Evolutionary conservation across 2,888 invertebrate genomes (phyloP).

Genomic region (Lobophora halterata): DNA sequence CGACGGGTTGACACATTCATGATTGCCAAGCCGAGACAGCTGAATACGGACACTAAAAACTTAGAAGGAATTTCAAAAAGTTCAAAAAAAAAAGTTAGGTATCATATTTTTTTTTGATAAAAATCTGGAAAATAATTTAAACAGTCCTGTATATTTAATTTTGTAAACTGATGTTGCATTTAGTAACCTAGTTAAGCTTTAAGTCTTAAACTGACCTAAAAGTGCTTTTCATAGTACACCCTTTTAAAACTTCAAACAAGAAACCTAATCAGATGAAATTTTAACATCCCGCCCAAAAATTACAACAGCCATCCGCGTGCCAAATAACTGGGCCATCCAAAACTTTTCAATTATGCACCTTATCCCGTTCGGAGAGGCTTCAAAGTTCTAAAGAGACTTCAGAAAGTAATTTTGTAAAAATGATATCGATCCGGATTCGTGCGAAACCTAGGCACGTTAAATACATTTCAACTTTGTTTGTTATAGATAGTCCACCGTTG

Average conservation of each 20-base stretch:
- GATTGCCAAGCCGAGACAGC: too few species aligned
- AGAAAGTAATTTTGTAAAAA: slow-evolving; percentile 26
- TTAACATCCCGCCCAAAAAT: background rate
- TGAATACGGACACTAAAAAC: too few species aligned
- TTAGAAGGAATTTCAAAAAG: too few species aligned
- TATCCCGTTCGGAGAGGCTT: slow-evolving; percentile 5
- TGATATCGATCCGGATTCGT: slow-evolving; percentile 27
- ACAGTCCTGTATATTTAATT: too few species aligned
- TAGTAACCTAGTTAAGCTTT: slow-evolving; percentile 2
- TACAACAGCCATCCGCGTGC: slow-evolving; percentile 2
- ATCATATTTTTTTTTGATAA: background rate
- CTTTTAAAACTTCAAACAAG: background rate
- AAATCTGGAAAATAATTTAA: slow-evolving; percentile 2
- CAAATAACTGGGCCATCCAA: slow-evolving; percentile 3
- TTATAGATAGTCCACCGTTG: too few species aligned
- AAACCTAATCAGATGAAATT: background rate
- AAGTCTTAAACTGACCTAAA: background rate
- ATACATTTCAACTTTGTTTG: too few species aligned
- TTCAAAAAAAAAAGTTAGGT: too few species aligned
- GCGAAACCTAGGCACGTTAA: slow-evolving; percentile 26
- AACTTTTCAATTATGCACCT: slow-evolving; percentile 6
- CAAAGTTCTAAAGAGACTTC: slow-evolving; percentile 9
- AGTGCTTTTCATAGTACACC: too few species aligned
- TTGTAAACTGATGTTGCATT: too few species aligned
- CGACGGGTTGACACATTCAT: too few species aligned